Conservation (phyloP, 2,113 vertebrate genomes). For the Zosterops hypoxanthus region DNA sequence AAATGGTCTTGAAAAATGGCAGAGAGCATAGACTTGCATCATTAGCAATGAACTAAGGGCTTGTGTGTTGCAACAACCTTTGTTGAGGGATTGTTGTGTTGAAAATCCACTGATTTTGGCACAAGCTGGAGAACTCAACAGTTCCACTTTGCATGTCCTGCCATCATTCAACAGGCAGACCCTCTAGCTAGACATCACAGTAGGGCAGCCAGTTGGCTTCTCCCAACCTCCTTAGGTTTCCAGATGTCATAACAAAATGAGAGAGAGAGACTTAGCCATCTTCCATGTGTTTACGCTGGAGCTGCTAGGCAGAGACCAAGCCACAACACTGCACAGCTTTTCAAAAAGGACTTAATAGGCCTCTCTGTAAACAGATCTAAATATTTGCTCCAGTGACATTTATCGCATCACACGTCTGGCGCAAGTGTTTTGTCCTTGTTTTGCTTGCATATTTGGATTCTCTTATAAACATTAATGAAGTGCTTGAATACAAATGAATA, state of each 20-base stretch:
- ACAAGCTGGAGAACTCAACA: neutral
- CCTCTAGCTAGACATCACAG: neutral
- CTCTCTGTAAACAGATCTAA: conserved; percentile 67
- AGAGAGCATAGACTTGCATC: neutral
- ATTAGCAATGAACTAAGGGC: neutral
- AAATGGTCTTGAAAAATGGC: conserved; percentile 7
- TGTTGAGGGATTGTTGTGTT: conserved; percentile 21
- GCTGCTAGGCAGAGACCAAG: conserved; percentile 55
- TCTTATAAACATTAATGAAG: conserved; percentile 69
- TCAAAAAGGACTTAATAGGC: conserved; percentile 66
- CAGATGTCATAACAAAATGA: conserved; percentile 61
- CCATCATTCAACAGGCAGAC: conserved; percentile 21
- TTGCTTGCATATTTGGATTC: conserved; percentile 53
- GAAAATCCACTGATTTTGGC: conserved; percentile 39
- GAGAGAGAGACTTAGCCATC: conserved; percentile 52
- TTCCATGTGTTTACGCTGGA: conserved; percentile 44
- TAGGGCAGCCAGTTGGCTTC: conserved; percentile 56
- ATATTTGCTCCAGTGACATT: conserved; percentile 59
- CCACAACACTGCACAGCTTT: conserved; percentile 34
- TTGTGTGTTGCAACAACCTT: conserved; percentile 21
- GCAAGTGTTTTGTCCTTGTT: conserved; percentile 35
- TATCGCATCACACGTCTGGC: conserved; percentile 42
- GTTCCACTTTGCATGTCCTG: conserved; percentile 21
- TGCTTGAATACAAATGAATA: conserved; percentile 65
- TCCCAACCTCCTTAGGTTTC: conserved; percentile 42